Percentiles rank a stretch among this genome's conserved stretches.
These are phyloP conservation scores for Spodoptera exigua DNA, from an alignment of 2,888 invertebrate species.

Conservation along the genomic window DNA sequence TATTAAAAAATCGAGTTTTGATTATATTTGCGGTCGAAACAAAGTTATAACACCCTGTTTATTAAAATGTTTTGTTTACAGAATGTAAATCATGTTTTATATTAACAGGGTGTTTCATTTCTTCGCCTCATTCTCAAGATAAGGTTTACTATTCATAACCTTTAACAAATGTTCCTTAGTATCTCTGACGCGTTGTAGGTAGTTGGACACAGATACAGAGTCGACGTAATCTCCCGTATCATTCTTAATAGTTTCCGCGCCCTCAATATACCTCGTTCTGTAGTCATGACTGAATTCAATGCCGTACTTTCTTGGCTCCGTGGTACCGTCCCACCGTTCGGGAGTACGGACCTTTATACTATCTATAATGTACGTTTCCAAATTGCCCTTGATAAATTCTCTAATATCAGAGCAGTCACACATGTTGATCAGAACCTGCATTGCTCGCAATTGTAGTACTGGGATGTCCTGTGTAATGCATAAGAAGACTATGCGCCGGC, in stretches of 20 bases:
- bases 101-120: not conserved
- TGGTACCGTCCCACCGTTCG: conserved; percentile 82
- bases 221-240: conserved; percentile 72
- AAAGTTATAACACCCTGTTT: not conserved
- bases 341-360: conserved; percentile 69
- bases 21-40: conserved; percentile 4
- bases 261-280: conserved; percentile 76
- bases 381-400: conserved; percentile 68
- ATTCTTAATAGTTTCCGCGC: conserved; percentile 75
- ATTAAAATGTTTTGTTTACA: not conserved
- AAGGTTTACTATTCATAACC: conserved; percentile 69
- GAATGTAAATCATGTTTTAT: not conserved
- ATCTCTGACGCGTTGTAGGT: conserved; percentile 67
- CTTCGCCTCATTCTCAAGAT: conserved; percentile 29
- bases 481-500: conserved; percentile 66
- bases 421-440: conserved; percentile 79
- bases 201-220: conserved; percentile 77
- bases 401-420: conserved; percentile 81
- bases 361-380: conserved; percentile 63
- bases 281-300: conserved; percentile 78
- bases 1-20: conserved; percentile 21
- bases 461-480: conserved; percentile 68
- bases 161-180: conserved; percentile 70
- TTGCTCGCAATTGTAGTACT: conserved; percentile 70
- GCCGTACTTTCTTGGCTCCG: conserved; percentile 72